A percentile compares a stretch with the other conserved stretches of the same genome.
phyloP scores from a whole-genome alignment of 2,797 vertebrate species.

The Galagoides demidoff region DNA sequence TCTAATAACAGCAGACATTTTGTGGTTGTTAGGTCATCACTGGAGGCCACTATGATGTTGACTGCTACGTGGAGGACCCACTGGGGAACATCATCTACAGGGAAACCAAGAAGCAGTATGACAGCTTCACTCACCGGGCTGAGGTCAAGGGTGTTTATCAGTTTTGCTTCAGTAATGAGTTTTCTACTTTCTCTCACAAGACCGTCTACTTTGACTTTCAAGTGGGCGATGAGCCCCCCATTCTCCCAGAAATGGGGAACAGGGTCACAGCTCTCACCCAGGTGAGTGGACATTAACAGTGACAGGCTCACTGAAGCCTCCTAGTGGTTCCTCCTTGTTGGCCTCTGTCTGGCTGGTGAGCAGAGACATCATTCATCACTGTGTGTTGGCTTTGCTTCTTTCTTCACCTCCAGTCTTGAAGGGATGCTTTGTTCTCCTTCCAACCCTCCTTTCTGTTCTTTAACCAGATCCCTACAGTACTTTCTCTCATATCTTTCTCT shows the following conservation, averaged over 20 bases:
- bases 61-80: constrained; percentile 93
- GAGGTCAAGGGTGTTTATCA: constrained; percentile 90
- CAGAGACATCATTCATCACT: not conserved
- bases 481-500: not conserved
- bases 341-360: not conserved
- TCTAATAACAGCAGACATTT: not conserved
- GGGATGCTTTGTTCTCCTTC: rapidly evolving
- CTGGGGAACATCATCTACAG: constrained; percentile 89
- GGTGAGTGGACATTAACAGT: constrained; percentile 82
- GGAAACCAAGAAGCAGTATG: constrained; percentile 93
- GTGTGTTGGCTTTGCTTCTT: not conserved
- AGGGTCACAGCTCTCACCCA: constrained; percentile 91
- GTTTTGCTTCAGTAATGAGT: constrained; percentile 96
- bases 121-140: constrained; percentile 91
- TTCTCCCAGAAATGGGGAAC: constrained; percentile 88
- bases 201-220: constrained; percentile 93
- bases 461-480: not conserved
- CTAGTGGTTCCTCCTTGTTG: not conserved
- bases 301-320: not conserved
- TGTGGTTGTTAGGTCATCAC: constrained; percentile 90
- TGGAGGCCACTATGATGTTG: constrained; percentile 95
- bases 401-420: not conserved
- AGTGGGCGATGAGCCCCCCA: constrained; percentile 89
- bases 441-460: not conserved
- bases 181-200: constrained; percentile 95